Conservation (phyloP, 2,888 invertebrate species). For the Mythimna vitellina region DNA sequence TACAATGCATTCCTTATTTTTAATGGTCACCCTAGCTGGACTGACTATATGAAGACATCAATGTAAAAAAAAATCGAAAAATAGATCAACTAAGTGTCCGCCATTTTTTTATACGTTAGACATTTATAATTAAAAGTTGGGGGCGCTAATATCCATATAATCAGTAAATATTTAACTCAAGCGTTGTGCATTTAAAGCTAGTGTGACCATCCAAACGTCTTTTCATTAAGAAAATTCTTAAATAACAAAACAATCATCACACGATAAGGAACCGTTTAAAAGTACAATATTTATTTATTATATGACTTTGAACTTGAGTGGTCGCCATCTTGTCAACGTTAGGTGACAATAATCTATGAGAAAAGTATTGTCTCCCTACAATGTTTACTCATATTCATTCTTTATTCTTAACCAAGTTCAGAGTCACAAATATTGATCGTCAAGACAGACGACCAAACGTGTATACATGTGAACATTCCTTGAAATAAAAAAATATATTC, state of each 20-base stretch:
- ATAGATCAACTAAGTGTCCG: slow-evolving; percentile 1
- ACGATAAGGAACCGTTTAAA: slow-evolving; percentile 85
- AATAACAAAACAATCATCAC: slow-evolving; percentile 86
- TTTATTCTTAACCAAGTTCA: slow-evolving; percentile 67
- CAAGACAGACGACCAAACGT: slow-evolving; percentile 73
- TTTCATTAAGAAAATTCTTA: slow-evolving; percentile 76
- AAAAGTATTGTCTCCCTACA: slow-evolving; percentile 20
- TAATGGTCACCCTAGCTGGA: slow-evolving; percentile 79
- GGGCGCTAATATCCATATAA: slow-evolving; percentile 62
- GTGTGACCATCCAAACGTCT: slow-evolving; percentile 76
- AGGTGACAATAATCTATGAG: neutral
- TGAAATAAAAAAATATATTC: slow-evolving; percentile 80
- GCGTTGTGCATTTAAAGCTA: slow-evolving; percentile 73
- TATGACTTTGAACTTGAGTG: slow-evolving; percentile 71
- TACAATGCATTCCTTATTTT: slow-evolving; percentile 86
- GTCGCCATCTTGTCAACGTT: neutral
- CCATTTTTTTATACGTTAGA: slow-evolving; percentile 13
- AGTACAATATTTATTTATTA: slow-evolving; percentile 80
- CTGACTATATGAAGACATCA: slow-evolving; percentile 67
- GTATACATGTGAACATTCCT: slow-evolving; percentile 87
- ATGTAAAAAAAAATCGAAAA: neutral
- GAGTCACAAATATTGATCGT: slow-evolving; percentile 69
- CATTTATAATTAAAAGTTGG: neutral
- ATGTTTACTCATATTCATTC: slow-evolving; percentile 16
- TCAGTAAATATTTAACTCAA: slow-evolving; percentile 67